Evolutionary conservation across 2,888 invertebrate species (phyloP), one percentile per base, ranked within the genome.

Genomic region (Amblyjoppa proteus): DNA sequence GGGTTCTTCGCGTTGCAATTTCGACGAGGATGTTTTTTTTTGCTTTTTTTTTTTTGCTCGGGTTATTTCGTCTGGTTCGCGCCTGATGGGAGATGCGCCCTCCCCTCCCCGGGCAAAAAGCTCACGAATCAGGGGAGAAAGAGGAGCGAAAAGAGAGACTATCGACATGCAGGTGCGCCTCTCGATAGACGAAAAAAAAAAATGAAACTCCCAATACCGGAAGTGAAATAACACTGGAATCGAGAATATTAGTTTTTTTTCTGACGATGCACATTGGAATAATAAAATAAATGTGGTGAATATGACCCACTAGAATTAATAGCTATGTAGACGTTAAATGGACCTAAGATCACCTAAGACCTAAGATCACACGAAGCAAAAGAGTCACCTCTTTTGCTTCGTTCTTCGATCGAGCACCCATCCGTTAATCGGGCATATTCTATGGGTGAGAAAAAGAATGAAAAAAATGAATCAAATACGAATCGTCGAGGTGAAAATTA

Each of bases 1-100:
- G 76, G 68, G n/a, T 25, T 38, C 68, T 56, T 66, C 56, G 71
- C 56, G 82, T 82, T 80, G 83, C 82, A 83, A 83, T 83, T 85
- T 80, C 64, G 64, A 31, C 66, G 70, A 11, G 51, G 31, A 34
- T 25, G 45, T 71, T 68, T 70, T 53, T 28, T 34, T 53, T 64
- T 79, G 45, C 9, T 53, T 38, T 53, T 64, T 74, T 53, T 56
- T 41, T 66, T 80, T 80, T 53, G 76, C 77, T 66, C 79, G 69
- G 81, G 70, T 80, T 76, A 85, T 83, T 85, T 75, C 70, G 85
- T 81, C 78, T 77, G 78, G 58, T 82, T 79, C 76, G 71, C 82
- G 76, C 76, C 80, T 76, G 75, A 78, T 84, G 77, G 74, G 77
- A 76, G 64, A 69, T 58, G 56, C 81, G 69, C 34, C 16, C 49